Evolutionary conservation across 2,888 invertebrate genomes (phyloP).

Genomic region (Eupithecia exiguata): DNA sequence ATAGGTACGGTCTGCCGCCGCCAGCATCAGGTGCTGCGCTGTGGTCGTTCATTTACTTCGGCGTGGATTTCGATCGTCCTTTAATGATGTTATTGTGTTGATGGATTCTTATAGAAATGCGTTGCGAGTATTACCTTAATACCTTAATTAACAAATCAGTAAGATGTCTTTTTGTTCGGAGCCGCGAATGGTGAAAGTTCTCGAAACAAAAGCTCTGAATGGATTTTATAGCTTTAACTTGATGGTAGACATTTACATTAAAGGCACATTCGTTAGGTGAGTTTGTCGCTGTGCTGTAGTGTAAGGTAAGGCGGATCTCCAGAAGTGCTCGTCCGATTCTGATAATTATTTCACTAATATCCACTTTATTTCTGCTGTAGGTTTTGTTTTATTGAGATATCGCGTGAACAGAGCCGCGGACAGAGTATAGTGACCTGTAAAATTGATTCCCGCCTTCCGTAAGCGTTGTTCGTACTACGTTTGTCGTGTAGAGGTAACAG

Average conservation of each 20-base stretch:
- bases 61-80: background rate
- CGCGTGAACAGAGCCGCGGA: background rate
- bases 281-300: background rate
- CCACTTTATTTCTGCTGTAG: background rate
- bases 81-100: background rate
- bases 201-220: background rate
- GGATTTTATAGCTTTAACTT: background rate
- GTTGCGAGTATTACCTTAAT: background rate
- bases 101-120: background rate
- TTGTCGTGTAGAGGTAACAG: background rate
- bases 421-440: background rate
- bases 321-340: background rate
- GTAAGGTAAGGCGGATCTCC: background rate
- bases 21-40: conserved; percentile 11
- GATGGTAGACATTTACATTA: background rate
- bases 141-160: background rate
- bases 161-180: background rate
- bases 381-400: background rate
- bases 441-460: background rate
- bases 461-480: background rate
- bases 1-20: background rate
- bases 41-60: conserved; percentile 12
- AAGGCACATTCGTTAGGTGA: background rate
- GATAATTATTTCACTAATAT: background rate
- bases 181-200: background rate